A percentile compares a stretch with the other conserved stretches of the same genome.
These are phyloP conservation scores for Stichopus chloronotus DNA, from an alignment of 35 echinoderm and acorn worm genomes.

Conservation along the genomic window DNA sequence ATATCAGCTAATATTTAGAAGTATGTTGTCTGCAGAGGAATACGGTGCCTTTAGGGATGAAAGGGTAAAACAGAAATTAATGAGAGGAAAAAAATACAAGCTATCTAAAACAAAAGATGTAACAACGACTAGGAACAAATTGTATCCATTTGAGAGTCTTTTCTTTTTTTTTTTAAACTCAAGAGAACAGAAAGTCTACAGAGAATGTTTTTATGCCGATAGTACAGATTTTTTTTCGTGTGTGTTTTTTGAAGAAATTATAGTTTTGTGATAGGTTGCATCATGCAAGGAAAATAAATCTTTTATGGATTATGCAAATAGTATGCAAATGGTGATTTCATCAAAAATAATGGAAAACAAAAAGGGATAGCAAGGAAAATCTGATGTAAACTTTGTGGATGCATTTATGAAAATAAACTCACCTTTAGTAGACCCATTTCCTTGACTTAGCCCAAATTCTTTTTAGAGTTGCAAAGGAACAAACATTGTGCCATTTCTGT, in stretches of 20 bases:
- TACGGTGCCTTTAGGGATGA: background rate
- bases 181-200: background rate
- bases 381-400: background rate
- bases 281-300: slow-evolving; percentile 25
- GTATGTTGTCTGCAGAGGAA: background rate
- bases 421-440: background rate
- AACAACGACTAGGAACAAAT: background rate
- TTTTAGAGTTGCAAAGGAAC: no score
- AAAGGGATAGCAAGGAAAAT: background rate
- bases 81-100: background rate
- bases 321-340: slow-evolving; percentile 40
- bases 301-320: slow-evolving; percentile 34
- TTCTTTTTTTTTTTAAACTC: background rate
- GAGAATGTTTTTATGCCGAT: background rate
- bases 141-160: background rate
- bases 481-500: no score
- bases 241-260: background rate
- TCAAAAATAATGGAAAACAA: background rate
- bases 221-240: background rate
- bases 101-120: background rate
- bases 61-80: background rate
- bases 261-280: background rate
- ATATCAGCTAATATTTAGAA: background rate
- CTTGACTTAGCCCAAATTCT: no score
- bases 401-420: slow-evolving; percentile 1